These are phyloP conservation scores for Eupithecia tripunctaria DNA, from an alignment of 2,888 invertebrate species.

Conservation along the genomic window DNA sequence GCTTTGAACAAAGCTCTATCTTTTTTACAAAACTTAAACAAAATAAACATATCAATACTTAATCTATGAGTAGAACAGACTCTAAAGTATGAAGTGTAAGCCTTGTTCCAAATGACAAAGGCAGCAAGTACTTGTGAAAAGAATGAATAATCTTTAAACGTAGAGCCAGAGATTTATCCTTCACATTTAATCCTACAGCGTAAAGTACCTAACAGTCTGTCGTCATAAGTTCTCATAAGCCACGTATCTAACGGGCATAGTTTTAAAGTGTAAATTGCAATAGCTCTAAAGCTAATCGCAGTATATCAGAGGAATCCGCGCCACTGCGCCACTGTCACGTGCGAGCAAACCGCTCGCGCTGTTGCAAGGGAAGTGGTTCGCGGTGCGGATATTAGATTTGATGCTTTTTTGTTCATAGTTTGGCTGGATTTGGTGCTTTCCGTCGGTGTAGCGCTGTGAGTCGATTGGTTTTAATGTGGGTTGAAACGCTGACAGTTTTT, in stretches of 20 bases:
- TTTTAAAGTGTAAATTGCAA: conserved; percentile 52
- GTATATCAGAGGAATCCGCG: conserved; percentile 61
- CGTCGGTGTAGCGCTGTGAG: too few relatives aligned
- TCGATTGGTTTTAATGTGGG: too few relatives aligned
- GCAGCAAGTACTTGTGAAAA: neutral
- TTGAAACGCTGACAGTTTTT: too few relatives aligned
- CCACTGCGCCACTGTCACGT: conserved; percentile 62
- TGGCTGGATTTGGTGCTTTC: too few relatives aligned
- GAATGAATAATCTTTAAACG: neutral
- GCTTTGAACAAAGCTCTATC: too few relatives aligned
- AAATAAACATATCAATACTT: neutral
- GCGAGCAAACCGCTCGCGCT: conserved; percentile 46
- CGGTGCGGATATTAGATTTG: conserved; percentile 40
- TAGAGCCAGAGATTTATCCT: neutral
- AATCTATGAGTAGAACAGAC: neutral
- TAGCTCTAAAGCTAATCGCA: conserved; percentile 56
- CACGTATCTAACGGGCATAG: conserved; percentile 26
- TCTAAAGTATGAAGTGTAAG: neutral
- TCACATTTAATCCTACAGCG: neutral
- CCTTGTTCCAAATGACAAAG: neutral
- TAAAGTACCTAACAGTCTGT: conserved; percentile 6
- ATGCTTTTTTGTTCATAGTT: conserved; percentile 7
- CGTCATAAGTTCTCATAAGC: conserved; percentile 32
- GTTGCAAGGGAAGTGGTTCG: conserved; percentile 29
- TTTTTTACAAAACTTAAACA: neutral